Base-by-base conservation (phyloP, 2,113 vertebrate genomes). In the Leiothrix lutea region DNA sequence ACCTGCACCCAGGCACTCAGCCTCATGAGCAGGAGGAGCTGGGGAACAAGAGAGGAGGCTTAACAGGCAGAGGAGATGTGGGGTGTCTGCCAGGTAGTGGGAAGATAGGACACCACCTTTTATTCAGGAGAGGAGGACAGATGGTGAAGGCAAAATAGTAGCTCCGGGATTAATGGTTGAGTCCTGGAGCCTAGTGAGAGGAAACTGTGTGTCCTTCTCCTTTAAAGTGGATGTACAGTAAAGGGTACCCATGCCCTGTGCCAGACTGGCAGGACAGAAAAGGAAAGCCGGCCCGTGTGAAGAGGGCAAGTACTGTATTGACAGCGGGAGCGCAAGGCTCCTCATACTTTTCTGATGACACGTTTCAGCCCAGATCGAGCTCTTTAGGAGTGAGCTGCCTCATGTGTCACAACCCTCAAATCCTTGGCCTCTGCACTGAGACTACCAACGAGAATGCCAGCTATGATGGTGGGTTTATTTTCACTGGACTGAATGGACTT, bases 301-400 rank as follows among this genome's bases (percentile, higher is more conserved):
- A 93, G 93, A 96, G 90, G 60, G 85, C 94, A 95, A 95, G 85
- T 88, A 96, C 94, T 90, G 96, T 91, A 96, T 88, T 96, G 96
- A 95, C 94, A 96, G 88, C 28, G 0, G 60, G 75, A 93, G 71
- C 90, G 60, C 92, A 96, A 95, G 94, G 94, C 93, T 95, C 90
- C 90, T 95, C 95, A 92, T 95, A 94, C 96, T 97, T 97, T 96
- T 95, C 95, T 96, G 95, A 96, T 96, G 96, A 97, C 93, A 96
- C 14, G 75, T 77, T 96, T 93, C 95, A 93, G 33, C 82, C 81
- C 92, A 93, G 96, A 91, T 90, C 56, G 66, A 95, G 82, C 96
- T 96, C 83, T 97, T 97, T 96, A 94, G 94, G 96, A 95, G 94
- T 1, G 95, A 97, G 94, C 94, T 97, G 96, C 95, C 94, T 94